Base-by-base conservation (phyloP, 2,113 vertebrate genomes). In the Phodopus roborovskii region DNA sequence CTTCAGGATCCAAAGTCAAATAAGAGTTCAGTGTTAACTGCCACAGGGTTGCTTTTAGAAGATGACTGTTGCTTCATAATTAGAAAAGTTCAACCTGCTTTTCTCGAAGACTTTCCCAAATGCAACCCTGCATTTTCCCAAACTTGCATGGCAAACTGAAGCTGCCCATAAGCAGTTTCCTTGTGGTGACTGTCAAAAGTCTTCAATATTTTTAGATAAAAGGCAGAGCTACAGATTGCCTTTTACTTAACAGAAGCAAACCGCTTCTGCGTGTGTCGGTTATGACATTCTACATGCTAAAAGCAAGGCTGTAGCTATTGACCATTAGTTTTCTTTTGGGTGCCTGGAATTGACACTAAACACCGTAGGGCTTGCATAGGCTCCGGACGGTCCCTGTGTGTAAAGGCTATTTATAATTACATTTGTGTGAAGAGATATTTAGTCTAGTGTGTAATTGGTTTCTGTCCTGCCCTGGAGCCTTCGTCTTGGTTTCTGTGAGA, bases 21-120 rank as follows among this genome's bases (percentile, higher is more conserved):
- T 56, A 60, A 73, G 90, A 66, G 79, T 87, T 93, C 16, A 10
- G 17, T 50, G 11, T 77, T 48, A 58, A 20, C 45, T 73, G n/a
- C 86, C 39, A 26, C 33, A 91, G 26, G 50, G 48, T 90, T 7
- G 50, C 86, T 91, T 92, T 75, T 66, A 85, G 81, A 90, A 94
- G 64, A 78, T 90, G 36, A 24, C 53, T 28, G 20, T 83, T 68
- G 36, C 92, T 88, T 90, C 87, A 26, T 36, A 26, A 84, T 66
- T 64, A n/a, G 42, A 81, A 28, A 4, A 71, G 75, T 88, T 73
- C 64, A 39, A 0, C 42, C 33, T 56, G 0, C 68, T 36, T 75
- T 92, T 62, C n/a, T n/a, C 42, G 36, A 39, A 83, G 16, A 75
- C 30, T 75, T 75, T 9, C 73, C 60, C 36, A 42, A 16, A 16